Conservation (phyloP, 2,888 invertebrate species). For the Dolichomitus sp. region DNA sequence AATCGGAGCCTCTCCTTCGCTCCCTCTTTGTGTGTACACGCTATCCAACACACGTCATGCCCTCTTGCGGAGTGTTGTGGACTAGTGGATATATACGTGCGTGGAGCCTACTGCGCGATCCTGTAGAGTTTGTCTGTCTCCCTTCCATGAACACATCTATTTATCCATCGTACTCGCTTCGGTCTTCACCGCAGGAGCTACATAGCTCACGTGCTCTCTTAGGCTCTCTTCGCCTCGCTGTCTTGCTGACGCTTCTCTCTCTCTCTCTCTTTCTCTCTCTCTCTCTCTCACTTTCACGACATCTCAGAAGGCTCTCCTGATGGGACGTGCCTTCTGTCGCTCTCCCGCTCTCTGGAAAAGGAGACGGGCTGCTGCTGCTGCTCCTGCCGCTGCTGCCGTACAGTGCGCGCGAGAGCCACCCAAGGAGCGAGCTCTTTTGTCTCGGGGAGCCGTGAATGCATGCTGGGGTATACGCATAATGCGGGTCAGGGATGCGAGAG, state of each 20-base stretch:
- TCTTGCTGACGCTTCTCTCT: background rate
- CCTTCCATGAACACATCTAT: slow-evolving; percentile 23
- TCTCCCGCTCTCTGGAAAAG: slow-evolving; percentile 27
- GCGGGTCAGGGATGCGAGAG: slow-evolving; percentile 69
- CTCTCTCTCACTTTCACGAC: background rate
- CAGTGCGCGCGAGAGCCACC: slow-evolving; percentile 69
- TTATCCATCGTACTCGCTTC: slow-evolving; percentile 41
- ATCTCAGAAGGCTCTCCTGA: slow-evolving; percentile 30
- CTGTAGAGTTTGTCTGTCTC: slow-evolving; percentile 33
- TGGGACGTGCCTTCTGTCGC: slow-evolving; percentile 33
- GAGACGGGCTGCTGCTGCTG: slow-evolving; percentile 17
- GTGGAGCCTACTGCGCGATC: slow-evolving; percentile 3
- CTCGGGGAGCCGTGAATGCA: slow-evolving; percentile 80
- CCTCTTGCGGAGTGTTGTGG: slow-evolving; percentile 36
- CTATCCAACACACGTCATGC: slow-evolving; percentile 36
- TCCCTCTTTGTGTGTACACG: background rate
- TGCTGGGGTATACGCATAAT: slow-evolving; percentile 71
- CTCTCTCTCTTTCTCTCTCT: background rate
- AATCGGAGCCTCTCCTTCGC: slow-evolving; percentile 39
- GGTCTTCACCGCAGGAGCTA: slow-evolving; percentile 65
- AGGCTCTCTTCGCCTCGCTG: slow-evolving; percentile 25
- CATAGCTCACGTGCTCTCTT: slow-evolving; percentile 64
- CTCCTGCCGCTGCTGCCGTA: slow-evolving; percentile 7
- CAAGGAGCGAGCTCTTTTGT: slow-evolving; percentile 79
- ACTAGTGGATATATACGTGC: slow-evolving; percentile 23